These are phyloP conservation scores for Pseudococcus jackbeardsleyi DNA, from an alignment of 2,888 invertebrate genomes.

Conservation along the genomic window DNA sequence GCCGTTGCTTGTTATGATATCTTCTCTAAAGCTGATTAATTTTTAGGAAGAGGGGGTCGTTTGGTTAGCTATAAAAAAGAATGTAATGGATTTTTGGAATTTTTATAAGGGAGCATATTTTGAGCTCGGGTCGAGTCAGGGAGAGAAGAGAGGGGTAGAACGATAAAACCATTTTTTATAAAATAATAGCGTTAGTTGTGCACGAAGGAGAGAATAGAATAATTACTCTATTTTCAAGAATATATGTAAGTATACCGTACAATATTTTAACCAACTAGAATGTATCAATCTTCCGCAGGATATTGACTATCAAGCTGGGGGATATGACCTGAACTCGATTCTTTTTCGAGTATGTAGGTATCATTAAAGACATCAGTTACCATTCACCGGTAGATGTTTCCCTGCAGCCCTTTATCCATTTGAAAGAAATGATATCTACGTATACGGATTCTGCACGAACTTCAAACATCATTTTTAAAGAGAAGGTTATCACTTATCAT, in stretches of 20 bases:
- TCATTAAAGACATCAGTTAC: constrained; percentile 28
- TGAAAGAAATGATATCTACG: not conserved
- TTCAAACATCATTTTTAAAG: constrained; percentile 3
- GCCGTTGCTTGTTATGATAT: not conserved
- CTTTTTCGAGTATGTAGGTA: not conserved
- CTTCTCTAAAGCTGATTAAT: not conserved
- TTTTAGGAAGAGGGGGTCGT: not conserved
- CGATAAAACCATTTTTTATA: no score
- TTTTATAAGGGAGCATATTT: not conserved
- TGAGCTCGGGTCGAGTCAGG: no score
- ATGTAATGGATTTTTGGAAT: not conserved
- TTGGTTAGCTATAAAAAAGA: not conserved
- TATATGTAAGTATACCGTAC: not conserved
- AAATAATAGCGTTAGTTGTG: not conserved
- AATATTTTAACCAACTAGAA: not conserved
- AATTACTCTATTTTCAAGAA: not conserved
- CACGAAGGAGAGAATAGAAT: not conserved
- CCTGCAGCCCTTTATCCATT: not conserved
- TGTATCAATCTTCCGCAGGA: not conserved
- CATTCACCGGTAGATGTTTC: not conserved
- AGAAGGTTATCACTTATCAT: not conserved
- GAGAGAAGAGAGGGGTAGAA: no score
- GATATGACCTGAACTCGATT: not conserved
- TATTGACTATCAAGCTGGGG: not conserved
- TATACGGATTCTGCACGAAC: constrained; percentile 37